Percentiles rank a stretch among this genome's conserved stretches.
Conservation (phyloP, 2,113 vertebrate species). For the Perognathus longimembris region DNA sequence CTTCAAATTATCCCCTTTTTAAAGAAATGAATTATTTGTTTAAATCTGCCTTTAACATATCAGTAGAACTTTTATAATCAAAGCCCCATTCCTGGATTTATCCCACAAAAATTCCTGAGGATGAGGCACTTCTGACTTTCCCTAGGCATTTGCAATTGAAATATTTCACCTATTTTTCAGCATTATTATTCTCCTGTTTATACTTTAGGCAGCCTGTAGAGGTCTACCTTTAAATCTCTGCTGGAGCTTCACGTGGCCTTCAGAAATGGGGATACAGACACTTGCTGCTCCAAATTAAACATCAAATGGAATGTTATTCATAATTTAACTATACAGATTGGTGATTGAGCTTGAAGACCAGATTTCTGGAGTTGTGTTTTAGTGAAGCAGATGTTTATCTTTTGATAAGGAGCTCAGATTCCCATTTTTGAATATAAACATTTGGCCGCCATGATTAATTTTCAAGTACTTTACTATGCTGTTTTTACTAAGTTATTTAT, state of each 20-base stretch:
- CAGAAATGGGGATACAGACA: background rate
- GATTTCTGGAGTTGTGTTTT: background rate
- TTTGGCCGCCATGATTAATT: background rate
- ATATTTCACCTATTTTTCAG: background rate
- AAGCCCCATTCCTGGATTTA: background rate
- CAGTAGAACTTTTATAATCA: background rate
- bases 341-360: background rate
- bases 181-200: background rate
- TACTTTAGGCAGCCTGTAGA: background rate
- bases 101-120: background rate
- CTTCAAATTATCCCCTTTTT: background rate
- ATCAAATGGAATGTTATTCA: background rate
- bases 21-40: background rate
- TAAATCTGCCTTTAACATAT: background rate
- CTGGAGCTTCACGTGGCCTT: background rate
- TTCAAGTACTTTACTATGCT: background rate
- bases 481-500: background rate
- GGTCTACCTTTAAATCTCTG: background rate
- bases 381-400: background rate
- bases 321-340: fast-evolving
- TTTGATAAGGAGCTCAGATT: background rate
- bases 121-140: background rate
- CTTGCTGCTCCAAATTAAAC: background rate
- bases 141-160: background rate
- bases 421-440: background rate